Percentiles rank a stretch among this genome's conserved stretches.
Evolutionary conservation across 2,113 vertebrate genomes (phyloP).

Genomic region (Myodes glareolus): DNA sequence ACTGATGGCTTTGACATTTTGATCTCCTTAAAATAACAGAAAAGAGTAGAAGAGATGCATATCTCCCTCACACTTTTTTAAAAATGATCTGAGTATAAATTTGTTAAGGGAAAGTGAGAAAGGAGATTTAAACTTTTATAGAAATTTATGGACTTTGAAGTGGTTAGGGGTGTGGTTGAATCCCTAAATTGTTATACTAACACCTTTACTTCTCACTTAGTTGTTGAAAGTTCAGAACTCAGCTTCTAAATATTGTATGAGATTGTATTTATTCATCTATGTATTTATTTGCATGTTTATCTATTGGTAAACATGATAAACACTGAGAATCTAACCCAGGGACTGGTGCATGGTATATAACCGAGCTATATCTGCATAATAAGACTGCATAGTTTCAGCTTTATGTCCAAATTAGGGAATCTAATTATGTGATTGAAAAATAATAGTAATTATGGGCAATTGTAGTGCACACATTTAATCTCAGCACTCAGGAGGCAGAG

Average conservation of each 20-base stretch:
- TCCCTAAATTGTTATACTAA: neutral
- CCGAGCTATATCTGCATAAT: accelerated
- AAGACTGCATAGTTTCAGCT: neutral
- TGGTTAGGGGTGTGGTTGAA: neutral
- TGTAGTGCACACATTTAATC: neutral
- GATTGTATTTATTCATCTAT: neutral
- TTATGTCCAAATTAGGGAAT: constrained; percentile 8
- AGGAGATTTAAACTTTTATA: neutral
- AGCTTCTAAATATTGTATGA: neutral
- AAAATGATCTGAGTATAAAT: neutral
- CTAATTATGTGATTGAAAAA: neutral
- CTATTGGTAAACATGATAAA: neutral
- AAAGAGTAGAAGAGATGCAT: constrained; percentile 1
- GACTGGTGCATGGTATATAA: neutral
- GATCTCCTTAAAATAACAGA: neutral
- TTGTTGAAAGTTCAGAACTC: neutral
- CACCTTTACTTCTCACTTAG: neutral
- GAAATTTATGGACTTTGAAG: neutral
- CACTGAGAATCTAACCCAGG: neutral
- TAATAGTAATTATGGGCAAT: neutral
- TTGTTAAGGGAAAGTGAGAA: neutral
- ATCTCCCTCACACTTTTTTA: neutral
- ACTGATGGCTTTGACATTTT: neutral
- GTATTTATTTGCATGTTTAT: neutral
- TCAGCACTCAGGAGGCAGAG: neutral